Evolutionary conservation across 2,888 invertebrate species (phyloP), one percentile per base, ranked within the genome.

Genomic region (Phyllotreta cruciferae): DNA sequence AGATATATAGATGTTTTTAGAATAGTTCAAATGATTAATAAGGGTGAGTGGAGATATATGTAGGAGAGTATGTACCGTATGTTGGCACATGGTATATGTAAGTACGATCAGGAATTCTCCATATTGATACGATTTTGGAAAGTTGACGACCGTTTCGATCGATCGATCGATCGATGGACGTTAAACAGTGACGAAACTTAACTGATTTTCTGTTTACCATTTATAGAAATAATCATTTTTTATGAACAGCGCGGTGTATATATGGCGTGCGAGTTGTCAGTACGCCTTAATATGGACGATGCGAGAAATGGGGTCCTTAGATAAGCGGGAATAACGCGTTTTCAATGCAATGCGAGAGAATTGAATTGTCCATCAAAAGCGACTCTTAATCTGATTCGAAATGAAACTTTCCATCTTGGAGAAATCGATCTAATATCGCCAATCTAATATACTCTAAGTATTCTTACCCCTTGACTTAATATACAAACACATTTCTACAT

Each of bases 101-200:
- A n/a, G 24, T 24, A 24, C 24, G 24, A 52, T 37, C 11, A 6
- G 6, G 38, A 14, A 52, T 35, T 49, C 52, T 52, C 37, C 37
- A 37, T 52, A 57, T 64, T 49, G 64, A 61, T 61, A 54, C 64
- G 55, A 57, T 61, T 61, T 64, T 61, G 60, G 64, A 64, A 64
- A 64, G 61, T 64, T 61, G 61, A 64, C 53, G 52, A 52, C 37
- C 52, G 45, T 64, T 56, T 64, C 44, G 49, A 36, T 39, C 60
- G 42, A 64, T 56, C 56, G 50, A 9, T 38, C 38, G 53, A 49
- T 37, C 24, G 24, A n/a, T n/a, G n/a, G n/a, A 24, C 24, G 38
- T 41, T 47, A 39, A 60, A 60, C 47, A 53, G 42, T 62, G 50
- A 62, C 56, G 62, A 62, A 62, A 62, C 44, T 56, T 56, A 56